Percentiles rank a stretch among this genome's conserved stretches.
Evolutionary conservation across 2,113 vertebrate genomes (phyloP).

Genomic region (Tylochromis polylepis): DNA sequence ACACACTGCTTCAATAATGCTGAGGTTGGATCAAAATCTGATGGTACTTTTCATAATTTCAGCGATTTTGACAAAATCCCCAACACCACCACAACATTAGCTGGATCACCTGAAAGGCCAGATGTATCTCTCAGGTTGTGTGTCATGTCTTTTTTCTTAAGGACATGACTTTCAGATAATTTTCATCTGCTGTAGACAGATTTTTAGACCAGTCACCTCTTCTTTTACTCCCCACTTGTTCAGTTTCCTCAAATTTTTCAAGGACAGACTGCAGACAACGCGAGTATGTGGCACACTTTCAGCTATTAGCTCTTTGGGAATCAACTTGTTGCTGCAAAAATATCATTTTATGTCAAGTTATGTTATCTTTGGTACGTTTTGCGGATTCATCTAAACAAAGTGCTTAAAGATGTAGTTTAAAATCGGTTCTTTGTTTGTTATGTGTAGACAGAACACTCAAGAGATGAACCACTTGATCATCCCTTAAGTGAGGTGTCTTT

Average conservation of each 20-base stretch:
- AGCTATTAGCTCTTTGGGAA: background rate
- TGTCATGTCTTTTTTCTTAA: background rate
- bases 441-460: background rate
- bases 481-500: background rate
- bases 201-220: background rate
- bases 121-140: background rate
- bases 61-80: background rate
- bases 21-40: background rate
- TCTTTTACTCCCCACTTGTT: accelerated
- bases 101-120: background rate
- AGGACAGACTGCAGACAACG: background rate
- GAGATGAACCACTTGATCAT: background rate
- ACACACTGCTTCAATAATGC: background rate
- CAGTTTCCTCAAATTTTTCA: background rate
- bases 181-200: background rate
- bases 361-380: background rate
- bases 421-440: background rate
- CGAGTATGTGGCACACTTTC: background rate
- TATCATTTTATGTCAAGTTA: background rate
- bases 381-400: background rate
- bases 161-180: background rate
- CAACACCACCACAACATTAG: background rate
- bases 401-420: background rate
- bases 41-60: background rate
- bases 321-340: background rate